These are phyloP conservation scores for Phanerotoma sp. DNA, from an alignment of 2,888 invertebrate genomes.

Conservation along the genomic window DNA sequence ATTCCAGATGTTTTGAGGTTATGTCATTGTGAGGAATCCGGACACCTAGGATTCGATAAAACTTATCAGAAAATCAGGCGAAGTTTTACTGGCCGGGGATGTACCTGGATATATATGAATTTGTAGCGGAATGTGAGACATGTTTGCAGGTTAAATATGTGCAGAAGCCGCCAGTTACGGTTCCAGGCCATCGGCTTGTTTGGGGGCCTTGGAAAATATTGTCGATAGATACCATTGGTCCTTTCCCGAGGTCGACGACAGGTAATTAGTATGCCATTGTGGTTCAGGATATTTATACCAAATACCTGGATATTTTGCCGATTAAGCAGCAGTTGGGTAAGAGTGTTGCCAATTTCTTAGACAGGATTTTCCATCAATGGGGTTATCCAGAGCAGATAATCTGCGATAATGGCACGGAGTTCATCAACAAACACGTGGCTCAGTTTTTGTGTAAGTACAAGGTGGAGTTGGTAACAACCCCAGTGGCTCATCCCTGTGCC, in stretches of 20 bases:
- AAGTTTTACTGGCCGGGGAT: no score
- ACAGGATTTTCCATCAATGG: not conserved
- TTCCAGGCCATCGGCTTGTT: not conserved
- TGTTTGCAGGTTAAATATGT: constrained; percentile 13
- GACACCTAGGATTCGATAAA: constrained; percentile 5
- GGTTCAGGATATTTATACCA: not conserved
- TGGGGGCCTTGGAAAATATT: constrained; percentile 3
- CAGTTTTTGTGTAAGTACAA: not conserved
- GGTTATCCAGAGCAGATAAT: constrained; percentile 6
- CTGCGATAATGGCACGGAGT: constrained; percentile 18
- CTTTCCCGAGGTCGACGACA: not conserved
- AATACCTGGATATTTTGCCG: constrained; percentile 14
- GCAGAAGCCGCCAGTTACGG: not conserved
- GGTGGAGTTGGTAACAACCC: constrained; percentile 15
- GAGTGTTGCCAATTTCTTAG: not conserved
- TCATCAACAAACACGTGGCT: constrained; percentile 13
- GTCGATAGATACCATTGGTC: constrained; percentile 7
- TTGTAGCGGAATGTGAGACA: constrained; percentile 11
- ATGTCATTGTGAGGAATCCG: not conserved
- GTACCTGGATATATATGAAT: constrained; percentile 11
- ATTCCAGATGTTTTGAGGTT: no score
- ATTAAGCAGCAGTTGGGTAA: constrained; percentile 2
- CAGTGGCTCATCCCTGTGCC: constrained; percentile 23
- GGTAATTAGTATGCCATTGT: not conserved
- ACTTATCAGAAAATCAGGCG: constrained; percentile 16